phyloP scores from a whole-genome alignment of 2,888 invertebrate genomes.

The Parapristionchus giblindavisi region DNA sequence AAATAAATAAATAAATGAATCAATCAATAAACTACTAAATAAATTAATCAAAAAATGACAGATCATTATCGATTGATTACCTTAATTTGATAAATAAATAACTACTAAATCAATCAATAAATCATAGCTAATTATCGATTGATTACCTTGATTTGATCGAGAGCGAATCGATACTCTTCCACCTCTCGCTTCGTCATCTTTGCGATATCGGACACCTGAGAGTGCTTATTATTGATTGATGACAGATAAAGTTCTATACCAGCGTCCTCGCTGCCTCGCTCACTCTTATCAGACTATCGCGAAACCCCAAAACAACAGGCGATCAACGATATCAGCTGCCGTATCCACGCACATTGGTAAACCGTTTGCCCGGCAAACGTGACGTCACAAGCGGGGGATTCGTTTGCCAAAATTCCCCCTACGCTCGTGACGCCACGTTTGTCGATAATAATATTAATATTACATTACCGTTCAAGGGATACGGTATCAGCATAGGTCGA shows the following conservation, averaged over 20 bases:
- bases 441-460: too few species aligned
- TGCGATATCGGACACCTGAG: constrained; percentile 83
- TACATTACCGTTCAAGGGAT: too few species aligned
- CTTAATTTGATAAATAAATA: neutral
- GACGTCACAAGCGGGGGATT: too few species aligned
- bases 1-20: neutral
- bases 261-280: neutral
- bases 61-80: neutral
- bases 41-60: neutral
- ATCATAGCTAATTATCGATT: neutral
- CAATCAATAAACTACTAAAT: neutral
- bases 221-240: constrained; percentile 13
- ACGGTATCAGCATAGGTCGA: too few species aligned
- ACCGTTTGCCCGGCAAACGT: too few species aligned
- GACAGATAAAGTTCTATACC: neutral
- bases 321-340: too few species aligned
- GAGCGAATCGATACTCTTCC: constrained; percentile 75
- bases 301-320: too few species aligned
- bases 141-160: constrained; percentile 87
- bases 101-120: neutral
- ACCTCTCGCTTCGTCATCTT: constrained; percentile 84
- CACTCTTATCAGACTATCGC: too few species aligned
- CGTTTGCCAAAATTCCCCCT: too few species aligned
- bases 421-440: too few species aligned
- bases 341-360: too few species aligned